Evolutionary conservation across 1,140 invertebrate species (phyloP).

Genomic region (Ptiloglossa arizonensis): DNA sequence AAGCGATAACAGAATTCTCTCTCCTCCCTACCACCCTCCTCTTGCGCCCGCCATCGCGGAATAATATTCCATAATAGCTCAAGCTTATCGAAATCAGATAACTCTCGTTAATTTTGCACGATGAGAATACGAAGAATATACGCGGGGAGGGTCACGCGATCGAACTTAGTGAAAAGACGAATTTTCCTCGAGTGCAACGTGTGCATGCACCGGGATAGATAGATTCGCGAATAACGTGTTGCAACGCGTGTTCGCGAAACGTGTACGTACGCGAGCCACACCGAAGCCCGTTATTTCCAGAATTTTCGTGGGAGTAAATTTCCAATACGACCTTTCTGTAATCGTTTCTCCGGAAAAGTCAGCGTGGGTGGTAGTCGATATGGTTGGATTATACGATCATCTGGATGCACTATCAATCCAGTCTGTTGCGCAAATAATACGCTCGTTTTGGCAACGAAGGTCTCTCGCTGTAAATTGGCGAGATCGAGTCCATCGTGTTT

Average conservation of each 20-base stretch:
- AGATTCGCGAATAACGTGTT: neutral
- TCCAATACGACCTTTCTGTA: constrained; percentile 39
- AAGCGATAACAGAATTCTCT: constrained; percentile 4
- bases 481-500: neutral
- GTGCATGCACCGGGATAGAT: no score
- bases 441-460: neutral
- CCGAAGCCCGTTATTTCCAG: constrained; percentile 32
- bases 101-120: no score
- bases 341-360: constrained; percentile 14
- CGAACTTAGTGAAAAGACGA: no score
- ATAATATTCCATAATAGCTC: no score
- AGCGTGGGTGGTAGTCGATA: constrained; percentile 24
- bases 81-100: no score
- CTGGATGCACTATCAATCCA: constrained; percentile 4
- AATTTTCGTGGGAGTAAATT: constrained; percentile 37
- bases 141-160: no score
- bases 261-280: no score
- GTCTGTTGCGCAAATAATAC: constrained; percentile 17
- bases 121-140: no score
- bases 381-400: constrained; percentile 4
- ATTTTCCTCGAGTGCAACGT: no score
- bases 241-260: no score
- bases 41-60: no score
- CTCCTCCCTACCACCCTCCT: no score
- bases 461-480: neutral